These are phyloP conservation scores for Brachypteracias leptosomus DNA, from an alignment of 2,113 vertebrate genomes.

Conservation along the genomic window DNA sequence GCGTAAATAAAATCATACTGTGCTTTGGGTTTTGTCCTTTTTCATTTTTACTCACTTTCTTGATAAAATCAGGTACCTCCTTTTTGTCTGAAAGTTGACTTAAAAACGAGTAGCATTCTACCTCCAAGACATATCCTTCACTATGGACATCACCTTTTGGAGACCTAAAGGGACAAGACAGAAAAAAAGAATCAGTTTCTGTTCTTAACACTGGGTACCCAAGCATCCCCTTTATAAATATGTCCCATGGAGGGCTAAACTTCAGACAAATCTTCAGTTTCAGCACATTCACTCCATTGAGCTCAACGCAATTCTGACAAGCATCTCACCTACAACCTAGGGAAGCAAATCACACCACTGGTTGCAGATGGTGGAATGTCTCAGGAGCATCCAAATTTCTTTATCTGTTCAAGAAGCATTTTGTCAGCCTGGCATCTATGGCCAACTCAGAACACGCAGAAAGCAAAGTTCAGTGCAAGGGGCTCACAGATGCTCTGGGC, in stretches of 20 bases:
- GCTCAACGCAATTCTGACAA: not conserved
- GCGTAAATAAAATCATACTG: not conserved
- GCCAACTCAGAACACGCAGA: not conserved
- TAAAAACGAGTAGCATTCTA: constrained; percentile 86
- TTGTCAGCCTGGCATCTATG: not conserved
- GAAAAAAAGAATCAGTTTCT: not conserved
- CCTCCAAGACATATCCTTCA: constrained; percentile 84
- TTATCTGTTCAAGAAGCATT: not conserved
- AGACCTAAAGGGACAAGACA: constrained; percentile 65
- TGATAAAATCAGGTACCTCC: constrained; percentile 91
- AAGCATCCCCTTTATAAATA: not conserved
- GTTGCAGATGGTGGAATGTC: accelerated
- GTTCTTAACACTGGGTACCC: not conserved
- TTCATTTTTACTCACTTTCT: constrained; percentile 83
- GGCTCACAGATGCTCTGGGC: not conserved
- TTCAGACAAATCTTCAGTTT: not conserved
- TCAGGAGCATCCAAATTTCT: not conserved
- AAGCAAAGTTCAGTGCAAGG: not conserved
- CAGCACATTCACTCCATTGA: not conserved
- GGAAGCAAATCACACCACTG: not conserved
- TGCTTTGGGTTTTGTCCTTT: not conserved
- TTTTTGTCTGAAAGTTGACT: constrained; percentile 84
- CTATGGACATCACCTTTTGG: constrained; percentile 54
- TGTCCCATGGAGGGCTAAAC: not conserved
- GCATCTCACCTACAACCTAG: not conserved